Base-by-base conservation (phyloP, 2,888 invertebrate species). In the Polietes domitor region DNA sequence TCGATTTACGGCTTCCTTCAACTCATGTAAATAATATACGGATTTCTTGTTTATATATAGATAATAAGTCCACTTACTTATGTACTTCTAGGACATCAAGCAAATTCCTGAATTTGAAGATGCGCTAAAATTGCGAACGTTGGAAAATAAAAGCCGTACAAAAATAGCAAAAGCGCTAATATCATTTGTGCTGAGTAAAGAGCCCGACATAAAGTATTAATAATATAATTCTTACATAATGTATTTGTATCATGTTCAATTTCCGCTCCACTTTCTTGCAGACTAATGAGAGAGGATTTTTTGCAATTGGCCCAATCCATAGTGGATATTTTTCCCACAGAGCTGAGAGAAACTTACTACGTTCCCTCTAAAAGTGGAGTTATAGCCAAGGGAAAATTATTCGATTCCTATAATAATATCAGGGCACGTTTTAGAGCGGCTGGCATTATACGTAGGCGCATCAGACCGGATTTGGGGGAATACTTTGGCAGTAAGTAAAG, bases 321-420 rank as follows among this genome's bases (percentile, higher is more conserved):
- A n/a, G 70, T 75, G 10, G 75, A 75, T 32, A 63, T 79, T 10
- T 82, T 82, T 65, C 63, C 79, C 1, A 24, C 55, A 0, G 82
- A 82, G 21, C 71, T 82, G n/a, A 75, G 50, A n/a, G 79, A 79
- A 79, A 82, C 82, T 1, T 82, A 82, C 19, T 82, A 82, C 15
- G 79, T 82, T 10, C 82, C 82, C 3, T 82, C 75, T 58, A 32
- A n/a, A 50, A 68, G 77, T 21, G 82, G 82, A 0, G 73, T 47
- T 50, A 47, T 80, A 21, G 83, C 83, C 7, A 83, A 55, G 68
- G 83, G 83, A 24, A 83, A 83, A 12, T 53, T 83, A n/a, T 79
- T 75, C 26, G 74, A 83, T 41, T 79, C 83, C 15, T 83, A 83
- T 43, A 79, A 83, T 15, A 83, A 83, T 72, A 55, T 58, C 15